phyloP scores from a whole-genome alignment of 2,113 vertebrate genomes.

The Sus scrofa region T2T-Sscrofa CM000823.6:60377001-60377500 shows the following conservation, averaged over 20 bases:
- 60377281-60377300: conserved; percentile 94
- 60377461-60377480: background rate
- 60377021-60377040: conserved; percentile 87
- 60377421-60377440: background rate
- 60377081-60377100: conserved; percentile 91
- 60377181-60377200: background rate
- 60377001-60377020: conserved; percentile 85
- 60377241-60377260: conserved; percentile 93
- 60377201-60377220: conserved; percentile 85
- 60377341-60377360: conserved; percentile 34
- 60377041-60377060: conserved; percentile 88
- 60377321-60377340: conserved; percentile 91
- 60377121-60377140: conserved; percentile 80
- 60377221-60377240: conserved; percentile 94
- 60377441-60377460: background rate
- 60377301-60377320: conserved; percentile 92
- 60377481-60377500: background rate
- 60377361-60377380: background rate
- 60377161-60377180: background rate
- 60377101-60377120: conserved; percentile 85
- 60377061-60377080: conserved; percentile 93
- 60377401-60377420: background rate
- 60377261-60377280: conserved; percentile 92
- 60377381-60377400: background rate
- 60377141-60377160: background rate